Percentiles rank a stretch among this genome's conserved stretches.
These are phyloP conservation scores for Naja naja DNA, from an alignment of 2,113 vertebrate genomes.

Conservation along the genomic window DNA sequence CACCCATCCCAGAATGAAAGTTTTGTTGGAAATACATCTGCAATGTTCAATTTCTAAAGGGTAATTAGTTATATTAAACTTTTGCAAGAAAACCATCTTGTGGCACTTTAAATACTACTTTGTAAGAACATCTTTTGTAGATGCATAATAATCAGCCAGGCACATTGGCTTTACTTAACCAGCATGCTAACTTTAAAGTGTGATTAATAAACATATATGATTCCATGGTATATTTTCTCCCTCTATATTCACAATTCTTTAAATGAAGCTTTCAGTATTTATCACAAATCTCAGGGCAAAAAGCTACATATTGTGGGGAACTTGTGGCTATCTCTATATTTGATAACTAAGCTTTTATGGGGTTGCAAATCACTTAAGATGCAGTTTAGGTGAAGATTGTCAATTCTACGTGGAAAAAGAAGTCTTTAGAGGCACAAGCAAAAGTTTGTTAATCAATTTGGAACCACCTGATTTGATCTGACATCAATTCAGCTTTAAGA, in stretches of 20 bases:
- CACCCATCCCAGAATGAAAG: neutral
- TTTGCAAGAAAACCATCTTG: neutral
- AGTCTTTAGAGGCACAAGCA: neutral
- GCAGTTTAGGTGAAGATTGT: neutral
- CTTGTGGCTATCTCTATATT: neutral
- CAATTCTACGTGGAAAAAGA: neutral
- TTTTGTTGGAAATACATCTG: neutral
- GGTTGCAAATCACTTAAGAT: neutral
- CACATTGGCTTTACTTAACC: neutral
- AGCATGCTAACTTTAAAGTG: neutral
- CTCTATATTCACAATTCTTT: neutral
- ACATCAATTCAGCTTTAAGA: neutral
- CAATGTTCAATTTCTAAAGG: neutral
- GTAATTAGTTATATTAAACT: neutral
- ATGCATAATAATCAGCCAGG: neutral
- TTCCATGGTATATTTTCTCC: neutral
- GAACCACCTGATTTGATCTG: neutral
- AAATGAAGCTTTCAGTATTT: neutral
- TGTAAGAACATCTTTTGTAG: neutral
- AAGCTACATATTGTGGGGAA: neutral
- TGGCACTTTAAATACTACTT: neutral
- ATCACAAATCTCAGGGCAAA: neutral
- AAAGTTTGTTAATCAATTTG: neutral
- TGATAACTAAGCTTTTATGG: neutral
- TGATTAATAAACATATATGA: neutral